Conservation (phyloP, 1,140 invertebrate species). For the Copidosoma floridanum region DNA sequence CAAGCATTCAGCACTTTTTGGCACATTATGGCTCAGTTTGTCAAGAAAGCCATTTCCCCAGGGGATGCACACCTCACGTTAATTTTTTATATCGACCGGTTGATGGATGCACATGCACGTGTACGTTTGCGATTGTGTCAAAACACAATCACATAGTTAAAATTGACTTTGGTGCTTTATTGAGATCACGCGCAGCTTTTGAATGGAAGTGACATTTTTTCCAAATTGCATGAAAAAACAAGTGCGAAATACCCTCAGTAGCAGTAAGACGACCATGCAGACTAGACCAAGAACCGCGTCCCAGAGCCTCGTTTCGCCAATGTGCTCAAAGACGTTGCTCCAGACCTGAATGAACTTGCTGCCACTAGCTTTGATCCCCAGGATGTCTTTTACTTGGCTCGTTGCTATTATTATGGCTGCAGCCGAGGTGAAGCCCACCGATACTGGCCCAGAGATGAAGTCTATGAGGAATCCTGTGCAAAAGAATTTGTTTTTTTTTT, state of each 20-base stretch:
- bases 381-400: slow-evolving; percentile 79
- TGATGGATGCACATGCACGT: too few relatives aligned
- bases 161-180: too few relatives aligned
- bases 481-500: not conserved
- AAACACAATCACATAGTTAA: too few relatives aligned
- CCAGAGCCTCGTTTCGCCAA: slow-evolving; percentile 65
- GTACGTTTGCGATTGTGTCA: too few relatives aligned
- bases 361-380: slow-evolving; percentile 67
- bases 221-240: too few relatives aligned
- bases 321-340: slow-evolving; percentile 65
- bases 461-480: slow-evolving; percentile 89
- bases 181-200: too few relatives aligned
- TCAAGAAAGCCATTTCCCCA: too few relatives aligned
- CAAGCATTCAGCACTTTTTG: too few relatives aligned
- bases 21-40: too few relatives aligned
- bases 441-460: slow-evolving; percentile 89
- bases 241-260: slow-evolving; percentile 71
- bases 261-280: slow-evolving; percentile 67
- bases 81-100: too few relatives aligned
- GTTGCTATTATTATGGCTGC: slow-evolving; percentile 86
- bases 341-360: slow-evolving; percentile 67
- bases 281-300: slow-evolving; percentile 66
- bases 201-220: too few relatives aligned
- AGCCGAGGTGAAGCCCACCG: slow-evolving; percentile 85
- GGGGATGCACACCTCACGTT: too few relatives aligned